Evolutionary conservation across 2,888 invertebrate species (phyloP).

Genomic region (Caprella mutica): DNA sequence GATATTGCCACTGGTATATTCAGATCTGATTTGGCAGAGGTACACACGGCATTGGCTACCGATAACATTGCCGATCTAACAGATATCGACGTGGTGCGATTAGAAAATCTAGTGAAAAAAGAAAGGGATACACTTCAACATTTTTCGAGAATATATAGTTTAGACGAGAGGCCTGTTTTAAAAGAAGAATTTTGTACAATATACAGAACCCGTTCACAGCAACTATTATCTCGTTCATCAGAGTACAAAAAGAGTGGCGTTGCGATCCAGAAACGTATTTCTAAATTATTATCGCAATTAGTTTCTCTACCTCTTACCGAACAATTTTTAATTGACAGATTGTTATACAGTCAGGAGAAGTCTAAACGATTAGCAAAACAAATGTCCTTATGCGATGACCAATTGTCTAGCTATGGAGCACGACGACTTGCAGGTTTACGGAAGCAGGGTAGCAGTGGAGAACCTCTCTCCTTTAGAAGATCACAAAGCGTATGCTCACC

Average conservation of each 20-base stretch:
- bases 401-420: conserved; percentile 8
- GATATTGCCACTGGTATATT: conserved; percentile 30
- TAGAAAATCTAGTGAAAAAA: conserved; percentile 22
- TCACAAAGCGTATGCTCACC: conserved; percentile 30
- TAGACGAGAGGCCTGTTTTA: conserved; percentile 30
- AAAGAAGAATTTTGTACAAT: conserved; percentile 29
- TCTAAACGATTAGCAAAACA: conserved; percentile 18
- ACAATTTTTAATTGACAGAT: conserved; percentile 27
- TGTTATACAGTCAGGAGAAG: conserved; percentile 20
- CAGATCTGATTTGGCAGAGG: conserved; percentile 21
- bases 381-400: conserved; percentile 25
- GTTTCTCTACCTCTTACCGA: conserved; percentile 25
- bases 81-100: conserved; percentile 21
- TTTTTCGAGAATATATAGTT: conserved; percentile 27
- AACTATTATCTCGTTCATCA: conserved; percentile 21
- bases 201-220: conserved; percentile 27
- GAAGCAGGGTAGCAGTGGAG: background rate
- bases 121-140: conserved; percentile 25
- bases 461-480: conserved; percentile 11
- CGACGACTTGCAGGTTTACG: background rate
- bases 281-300: conserved; percentile 20
- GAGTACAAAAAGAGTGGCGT: conserved; percentile 21
- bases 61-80: conserved; percentile 26
- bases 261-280: conserved; percentile 20
- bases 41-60: conserved; percentile 29